These are phyloP conservation scores for Leptocoma aspasia DNA, from an alignment of 2,113 vertebrate genomes.

Conservation along the genomic window DNA sequence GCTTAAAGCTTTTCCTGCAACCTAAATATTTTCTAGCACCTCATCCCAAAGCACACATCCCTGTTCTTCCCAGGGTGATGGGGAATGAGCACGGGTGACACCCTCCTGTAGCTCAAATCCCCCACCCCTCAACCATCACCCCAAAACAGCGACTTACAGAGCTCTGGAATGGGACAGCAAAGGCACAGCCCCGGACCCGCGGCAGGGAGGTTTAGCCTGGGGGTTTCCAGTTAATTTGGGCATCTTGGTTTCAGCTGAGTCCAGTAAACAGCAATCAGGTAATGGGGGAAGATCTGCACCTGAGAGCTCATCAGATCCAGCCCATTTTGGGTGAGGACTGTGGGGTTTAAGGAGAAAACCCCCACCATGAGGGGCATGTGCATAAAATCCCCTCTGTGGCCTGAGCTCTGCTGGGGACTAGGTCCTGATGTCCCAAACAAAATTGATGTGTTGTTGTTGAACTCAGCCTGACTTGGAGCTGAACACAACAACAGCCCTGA, in stretches of 20 bases:
- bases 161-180: no score
- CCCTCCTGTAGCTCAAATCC: background rate
- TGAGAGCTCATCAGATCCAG: background rate
- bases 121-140: background rate
- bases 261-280: background rate
- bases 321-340: background rate
- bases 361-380: accelerated
- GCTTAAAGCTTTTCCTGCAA: background rate
- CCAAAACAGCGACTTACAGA: background rate
- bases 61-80: accelerated
- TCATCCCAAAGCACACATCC: background rate
- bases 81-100: accelerated
- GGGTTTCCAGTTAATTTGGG: background rate
- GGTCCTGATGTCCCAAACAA: background rate
- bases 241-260: background rate
- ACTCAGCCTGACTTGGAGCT: background rate
- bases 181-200: accelerated
- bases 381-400: accelerated
- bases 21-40: accelerated
- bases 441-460: background rate
- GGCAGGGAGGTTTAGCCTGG: background rate
- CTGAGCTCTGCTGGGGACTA: background rate
- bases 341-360: background rate
- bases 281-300: background rate
- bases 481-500: background rate